Percentiles rank a stretch among this genome's conserved stretches.
Conservation (phyloP, 30 jellyfish, hydroid and myxozoan species). For the Cassiopea xamachana region DNA sequence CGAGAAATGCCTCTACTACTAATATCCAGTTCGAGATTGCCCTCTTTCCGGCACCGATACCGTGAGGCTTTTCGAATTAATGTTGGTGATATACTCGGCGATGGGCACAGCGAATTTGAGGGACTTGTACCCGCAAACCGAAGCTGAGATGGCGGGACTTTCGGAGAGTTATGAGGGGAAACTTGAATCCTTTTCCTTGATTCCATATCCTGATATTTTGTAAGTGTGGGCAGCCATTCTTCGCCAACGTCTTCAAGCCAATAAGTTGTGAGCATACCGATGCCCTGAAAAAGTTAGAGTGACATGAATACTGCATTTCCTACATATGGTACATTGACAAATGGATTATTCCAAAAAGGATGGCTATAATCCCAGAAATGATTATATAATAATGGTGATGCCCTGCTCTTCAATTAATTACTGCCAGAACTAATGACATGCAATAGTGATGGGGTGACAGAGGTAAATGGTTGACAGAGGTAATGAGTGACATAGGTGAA, state of each 20-base stretch:
- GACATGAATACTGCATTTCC: neutral
- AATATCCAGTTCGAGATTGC: constrained; percentile 19
- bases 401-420: no score
- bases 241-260: constrained; percentile 79
- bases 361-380: no score
- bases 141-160: neutral
- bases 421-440: no score
- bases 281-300: constrained; percentile 66
- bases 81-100: constrained; percentile 51
- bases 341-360: no score
- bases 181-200: neutral
- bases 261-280: constrained; percentile 76
- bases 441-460: no score
- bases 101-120: constrained; percentile 32
- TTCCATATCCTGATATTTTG: constrained; percentile 26
- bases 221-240: constrained; percentile 12
- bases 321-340: no score
- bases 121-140: constrained; percentile 28
- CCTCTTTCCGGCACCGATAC: constrained; percentile 27
- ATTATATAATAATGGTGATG: no score
- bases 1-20: constrained; percentile 9
- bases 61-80: constrained; percentile 63
- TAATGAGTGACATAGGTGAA: no score
- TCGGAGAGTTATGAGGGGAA: constrained; percentile 21
- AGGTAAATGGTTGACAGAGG: no score